phyloP scores from a whole-genome alignment of 2,113 vertebrate species.

The Bos javanicus region DNA sequence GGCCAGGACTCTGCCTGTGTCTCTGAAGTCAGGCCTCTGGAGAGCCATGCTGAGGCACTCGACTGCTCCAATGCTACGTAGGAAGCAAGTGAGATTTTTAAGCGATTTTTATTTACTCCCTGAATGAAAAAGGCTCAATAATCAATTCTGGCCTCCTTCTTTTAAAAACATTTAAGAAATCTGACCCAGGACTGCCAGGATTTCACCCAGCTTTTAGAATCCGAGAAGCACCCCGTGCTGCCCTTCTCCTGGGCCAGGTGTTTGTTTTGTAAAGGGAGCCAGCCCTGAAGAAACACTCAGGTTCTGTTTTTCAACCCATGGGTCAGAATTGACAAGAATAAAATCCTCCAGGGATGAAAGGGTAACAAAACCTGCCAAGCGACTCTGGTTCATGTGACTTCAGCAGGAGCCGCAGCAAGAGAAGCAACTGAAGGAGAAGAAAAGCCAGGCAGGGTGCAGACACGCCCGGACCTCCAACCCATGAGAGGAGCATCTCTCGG shows the following conservation, averaged over 20 bases:
- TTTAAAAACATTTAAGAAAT: not conserved
- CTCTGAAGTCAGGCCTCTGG: not conserved
- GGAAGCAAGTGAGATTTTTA: not conserved
- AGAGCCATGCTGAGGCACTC: fast-evolving
- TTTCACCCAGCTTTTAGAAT: not conserved
- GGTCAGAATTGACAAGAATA: not conserved
- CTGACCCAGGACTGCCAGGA: fast-evolving
- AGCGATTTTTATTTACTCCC: not conserved
- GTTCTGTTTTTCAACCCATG: not conserved
- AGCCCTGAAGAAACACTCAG: not conserved
- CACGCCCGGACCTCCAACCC: fast-evolving
- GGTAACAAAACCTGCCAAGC: slow-evolving; percentile 1
- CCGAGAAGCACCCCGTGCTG: not conserved
- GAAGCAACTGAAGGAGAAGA: not conserved
- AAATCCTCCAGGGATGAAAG: not conserved
- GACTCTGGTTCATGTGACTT: not conserved
- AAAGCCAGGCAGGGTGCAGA: not conserved
- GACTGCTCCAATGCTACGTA: not conserved
- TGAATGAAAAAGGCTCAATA: not conserved
- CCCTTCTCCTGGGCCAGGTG: fast-evolving
- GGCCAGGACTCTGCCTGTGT: not conserved
- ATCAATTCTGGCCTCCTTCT: not conserved
- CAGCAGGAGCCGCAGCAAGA: not conserved
- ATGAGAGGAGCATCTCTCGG: not conserved
- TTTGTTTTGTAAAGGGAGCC: too few relatives aligned